phyloP scores from a whole-genome alignment of 2,113 vertebrate species.

The Melanerpes formicivorus region DNA sequence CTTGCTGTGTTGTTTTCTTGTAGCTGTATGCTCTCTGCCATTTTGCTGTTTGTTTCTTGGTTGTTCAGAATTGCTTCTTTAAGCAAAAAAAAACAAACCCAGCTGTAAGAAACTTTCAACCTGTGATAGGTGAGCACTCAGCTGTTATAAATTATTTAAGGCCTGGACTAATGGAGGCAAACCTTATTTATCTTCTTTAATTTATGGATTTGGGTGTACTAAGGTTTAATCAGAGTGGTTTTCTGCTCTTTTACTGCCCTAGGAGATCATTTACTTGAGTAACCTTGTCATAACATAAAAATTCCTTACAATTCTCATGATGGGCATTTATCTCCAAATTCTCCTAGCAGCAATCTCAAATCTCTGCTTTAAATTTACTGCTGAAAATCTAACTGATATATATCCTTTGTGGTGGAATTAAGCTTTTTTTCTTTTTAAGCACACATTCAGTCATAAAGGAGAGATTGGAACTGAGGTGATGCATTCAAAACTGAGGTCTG shows the following conservation, averaged over 20 bases:
- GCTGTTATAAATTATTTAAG: constrained; percentile 7
- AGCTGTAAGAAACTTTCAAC: background rate
- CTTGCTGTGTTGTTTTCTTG: background rate
- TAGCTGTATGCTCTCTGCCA: background rate
- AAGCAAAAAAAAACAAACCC: background rate
- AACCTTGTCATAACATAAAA: constrained; percentile 13
- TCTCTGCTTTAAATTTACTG: constrained; percentile 3
- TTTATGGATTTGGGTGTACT: background rate
- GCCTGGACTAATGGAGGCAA: background rate
- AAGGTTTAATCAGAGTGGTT: constrained; percentile 15
- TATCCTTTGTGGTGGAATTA: background rate
- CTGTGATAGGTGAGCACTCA: background rate
- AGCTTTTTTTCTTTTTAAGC: background rate
- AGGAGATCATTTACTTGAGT: constrained; percentile 33
- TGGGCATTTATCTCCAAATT: background rate
- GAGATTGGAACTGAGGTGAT: background rate
- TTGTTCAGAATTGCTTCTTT: background rate
- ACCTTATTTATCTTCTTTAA: background rate
- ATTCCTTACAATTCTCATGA: background rate
- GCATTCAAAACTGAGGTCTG: background rate
- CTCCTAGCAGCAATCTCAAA: background rate
- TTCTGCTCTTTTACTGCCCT: constrained; percentile 22
- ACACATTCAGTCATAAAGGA: background rate
- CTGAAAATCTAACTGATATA: background rate
- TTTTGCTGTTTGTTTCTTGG: background rate